phyloP scores from a whole-genome alignment of 2,113 vertebrate genomes.

The Collichthys lucidus region DNA sequence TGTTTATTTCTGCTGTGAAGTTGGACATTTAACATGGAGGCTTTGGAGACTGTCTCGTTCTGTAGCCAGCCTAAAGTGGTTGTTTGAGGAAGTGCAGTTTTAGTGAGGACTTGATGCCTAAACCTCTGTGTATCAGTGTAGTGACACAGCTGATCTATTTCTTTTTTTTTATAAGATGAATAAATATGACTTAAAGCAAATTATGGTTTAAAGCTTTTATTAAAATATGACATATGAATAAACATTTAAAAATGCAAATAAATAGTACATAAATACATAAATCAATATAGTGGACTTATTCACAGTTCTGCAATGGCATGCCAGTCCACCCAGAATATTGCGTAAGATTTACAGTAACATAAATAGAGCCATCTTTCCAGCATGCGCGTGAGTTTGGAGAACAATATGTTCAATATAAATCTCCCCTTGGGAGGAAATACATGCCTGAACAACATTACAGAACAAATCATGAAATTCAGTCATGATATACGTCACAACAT shows the following conservation, averaged over 20 bases:
- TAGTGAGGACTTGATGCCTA: background rate
- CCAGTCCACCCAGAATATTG: background rate
- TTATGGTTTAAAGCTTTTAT: conserved; percentile 21
- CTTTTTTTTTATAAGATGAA: background rate
- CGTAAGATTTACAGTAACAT: conserved; percentile 24
- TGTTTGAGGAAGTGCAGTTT: too few relatives aligned
- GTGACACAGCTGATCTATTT: background rate
- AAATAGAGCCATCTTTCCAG: conserved; percentile 5
- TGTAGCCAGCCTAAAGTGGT: too few relatives aligned
- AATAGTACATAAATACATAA: conserved; percentile 65
- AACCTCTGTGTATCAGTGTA: background rate
- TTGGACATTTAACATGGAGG: too few relatives aligned
- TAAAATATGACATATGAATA: background rate
- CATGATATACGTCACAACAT: background rate
- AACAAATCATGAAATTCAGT: conserved; percentile 2
- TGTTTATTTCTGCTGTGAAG: too few relatives aligned
- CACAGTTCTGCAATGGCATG: conserved; percentile 41
- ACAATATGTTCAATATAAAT: conserved; percentile 77
- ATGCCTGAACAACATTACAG: background rate
- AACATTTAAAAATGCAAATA: conserved; percentile 52
- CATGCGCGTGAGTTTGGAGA: conserved; percentile 43
- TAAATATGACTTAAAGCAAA: background rate
- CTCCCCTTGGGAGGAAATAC: conserved; percentile 73
- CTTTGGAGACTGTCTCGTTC: too few relatives aligned
- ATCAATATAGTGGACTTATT: conserved; percentile 21